phyloP scores from a whole-genome alignment of 2,113 vertebrate species.

The Anas platyrhynchos region DNA sequence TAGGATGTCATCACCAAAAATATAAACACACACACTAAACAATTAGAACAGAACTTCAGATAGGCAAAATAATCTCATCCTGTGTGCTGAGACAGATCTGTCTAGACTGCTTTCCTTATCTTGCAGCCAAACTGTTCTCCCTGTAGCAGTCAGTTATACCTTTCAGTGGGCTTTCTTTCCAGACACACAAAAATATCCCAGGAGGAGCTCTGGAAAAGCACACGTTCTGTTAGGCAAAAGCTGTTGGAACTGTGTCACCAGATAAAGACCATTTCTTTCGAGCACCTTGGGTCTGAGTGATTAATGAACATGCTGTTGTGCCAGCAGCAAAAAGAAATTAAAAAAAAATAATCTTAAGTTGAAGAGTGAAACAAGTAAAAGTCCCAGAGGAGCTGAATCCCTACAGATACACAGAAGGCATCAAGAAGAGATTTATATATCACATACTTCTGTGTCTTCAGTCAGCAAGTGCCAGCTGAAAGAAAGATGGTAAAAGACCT shows the following conservation, averaged over 20 bases:
- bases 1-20: constrained; percentile 8
- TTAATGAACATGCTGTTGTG: background rate
- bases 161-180: background rate
- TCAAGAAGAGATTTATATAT: background rate
- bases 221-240: background rate
- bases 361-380: background rate
- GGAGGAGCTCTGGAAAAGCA: background rate
- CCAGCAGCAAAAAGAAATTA: constrained; percentile 14
- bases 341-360: background rate
- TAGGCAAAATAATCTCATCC: constrained; percentile 46
- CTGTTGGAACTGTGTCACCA: background rate
- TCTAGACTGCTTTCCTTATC: constrained; percentile 40
- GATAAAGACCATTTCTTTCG: background rate
- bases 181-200: background rate
- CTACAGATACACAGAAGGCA: background rate
- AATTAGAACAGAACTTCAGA: background rate
- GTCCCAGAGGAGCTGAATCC: background rate
- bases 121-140: constrained; percentile 29
- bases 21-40: background rate
- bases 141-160: background rate
- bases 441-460: background rate
- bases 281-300: background rate
- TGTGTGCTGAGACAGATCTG: background rate
- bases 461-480: background rate
- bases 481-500: background rate